phyloP scores from a whole-genome alignment of 2,797 vertebrate species.

The Gambusia yucatana region DNA sequence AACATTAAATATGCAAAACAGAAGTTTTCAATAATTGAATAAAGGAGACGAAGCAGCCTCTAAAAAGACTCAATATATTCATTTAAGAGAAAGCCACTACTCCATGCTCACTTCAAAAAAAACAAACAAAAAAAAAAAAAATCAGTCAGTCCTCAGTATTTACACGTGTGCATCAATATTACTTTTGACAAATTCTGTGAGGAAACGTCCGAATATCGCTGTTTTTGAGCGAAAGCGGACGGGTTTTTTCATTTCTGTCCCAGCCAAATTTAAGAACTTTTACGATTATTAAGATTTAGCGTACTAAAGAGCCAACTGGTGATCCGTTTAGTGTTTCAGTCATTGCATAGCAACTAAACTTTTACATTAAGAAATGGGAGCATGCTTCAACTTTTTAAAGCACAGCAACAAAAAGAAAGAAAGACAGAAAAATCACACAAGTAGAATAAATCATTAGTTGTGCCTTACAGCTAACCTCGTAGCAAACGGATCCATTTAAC shows the following conservation, averaged over 20 bases:
- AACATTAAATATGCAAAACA: constrained; percentile 41
- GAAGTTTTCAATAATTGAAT: constrained; percentile 45
- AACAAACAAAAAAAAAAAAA: constrained; percentile 10
- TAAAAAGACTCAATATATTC: constrained; percentile 63
- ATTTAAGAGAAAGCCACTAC: constrained; percentile 60
- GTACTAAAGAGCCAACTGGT: constrained; percentile 37
- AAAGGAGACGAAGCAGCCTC: constrained; percentile 49
- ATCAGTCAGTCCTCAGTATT: constrained; percentile 57
- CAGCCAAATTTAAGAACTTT: constrained; percentile 35
- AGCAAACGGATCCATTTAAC: constrained; percentile 55
- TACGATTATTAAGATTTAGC: constrained; percentile 44
- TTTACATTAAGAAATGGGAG: constrained; percentile 32
- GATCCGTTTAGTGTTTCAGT: constrained; percentile 61
- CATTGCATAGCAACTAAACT: constrained; percentile 81
- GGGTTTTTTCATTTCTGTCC: constrained; percentile 30
- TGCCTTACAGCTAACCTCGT: constrained; percentile 46
- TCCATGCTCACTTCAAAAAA: constrained; percentile 64
- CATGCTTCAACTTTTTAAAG: constrained; percentile 60
- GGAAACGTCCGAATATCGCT: constrained; percentile 44
- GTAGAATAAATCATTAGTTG: constrained; percentile 41
- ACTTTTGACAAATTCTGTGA: constrained; percentile 49
- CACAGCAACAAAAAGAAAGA: constrained; percentile 34
- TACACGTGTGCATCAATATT: constrained; percentile 63
- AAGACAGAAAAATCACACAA: neutral
- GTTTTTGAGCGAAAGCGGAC: constrained; percentile 32